A percentile compares a stretch with the other conserved stretches of the same genome.
These are phyloP conservation scores for Panurus biarmicus DNA, from an alignment of 2,113 vertebrate genomes.

Conservation along the genomic window DNA sequence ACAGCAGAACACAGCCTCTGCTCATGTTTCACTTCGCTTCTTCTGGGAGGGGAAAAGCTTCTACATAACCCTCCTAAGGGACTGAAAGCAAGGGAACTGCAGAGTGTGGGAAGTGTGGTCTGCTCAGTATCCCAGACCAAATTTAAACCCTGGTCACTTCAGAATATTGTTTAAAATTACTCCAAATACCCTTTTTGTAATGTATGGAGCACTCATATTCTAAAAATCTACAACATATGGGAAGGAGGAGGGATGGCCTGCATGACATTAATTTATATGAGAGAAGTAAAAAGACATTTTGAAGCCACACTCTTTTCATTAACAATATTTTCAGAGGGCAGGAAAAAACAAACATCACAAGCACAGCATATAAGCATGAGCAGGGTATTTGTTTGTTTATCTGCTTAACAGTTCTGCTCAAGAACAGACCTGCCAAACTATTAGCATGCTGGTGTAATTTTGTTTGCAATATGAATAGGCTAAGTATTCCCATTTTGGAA, in stretches of 20 bases:
- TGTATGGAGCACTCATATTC: background rate
- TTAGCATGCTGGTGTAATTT: background rate
- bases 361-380: background rate
- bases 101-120: slow-evolving; percentile 61
- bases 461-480: background rate
- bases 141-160: slow-evolving; percentile 28
- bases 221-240: background rate
- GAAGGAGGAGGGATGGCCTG: background rate
- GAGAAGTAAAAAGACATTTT: background rate
- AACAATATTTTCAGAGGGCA: background rate
- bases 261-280: background rate
- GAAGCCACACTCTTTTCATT: background rate
- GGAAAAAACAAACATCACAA: background rate
- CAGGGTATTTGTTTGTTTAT: slow-evolving; percentile 29
- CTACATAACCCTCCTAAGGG: slow-evolving; percentile 13
- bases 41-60: slow-evolving; percentile 13
- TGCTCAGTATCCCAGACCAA: slow-evolving; percentile 53
- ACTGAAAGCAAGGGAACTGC: slow-evolving; percentile 23
- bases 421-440: slow-evolving; percentile 29
- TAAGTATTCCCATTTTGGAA: background rate
- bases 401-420: slow-evolving; percentile 4
- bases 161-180: slow-evolving; percentile 10
- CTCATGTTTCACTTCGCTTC: background rate
- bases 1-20: background rate
- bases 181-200: background rate